phyloP scores from a whole-genome alignment of 35 echinoderm and acorn worm genomes.

The Lytechinus variegatus region DNA sequence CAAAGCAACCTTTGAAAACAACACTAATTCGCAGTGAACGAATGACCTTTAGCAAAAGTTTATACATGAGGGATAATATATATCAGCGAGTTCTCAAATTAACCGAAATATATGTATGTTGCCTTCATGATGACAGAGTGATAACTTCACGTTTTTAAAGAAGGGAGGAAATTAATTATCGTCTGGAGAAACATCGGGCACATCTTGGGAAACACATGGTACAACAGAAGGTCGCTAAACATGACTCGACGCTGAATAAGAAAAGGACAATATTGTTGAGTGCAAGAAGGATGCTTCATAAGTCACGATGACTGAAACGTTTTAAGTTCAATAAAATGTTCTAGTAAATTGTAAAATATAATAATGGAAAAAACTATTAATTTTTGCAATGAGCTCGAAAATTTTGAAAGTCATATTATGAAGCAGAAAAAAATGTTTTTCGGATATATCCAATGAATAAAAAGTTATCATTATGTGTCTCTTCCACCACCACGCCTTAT shows the following conservation, averaged over 20 bases:
- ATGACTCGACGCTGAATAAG: background rate
- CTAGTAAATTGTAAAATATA: no score
- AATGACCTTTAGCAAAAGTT: background rate
- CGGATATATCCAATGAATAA: no score
- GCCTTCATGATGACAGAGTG: background rate
- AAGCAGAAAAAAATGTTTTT: no score
- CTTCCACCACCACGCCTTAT: no score
- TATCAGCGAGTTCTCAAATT: background rate
- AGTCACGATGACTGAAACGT: background rate
- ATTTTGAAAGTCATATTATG: no score
- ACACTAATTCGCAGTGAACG: background rate
- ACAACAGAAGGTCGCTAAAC: background rate
- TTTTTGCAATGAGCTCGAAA: no score
- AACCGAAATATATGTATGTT: background rate
- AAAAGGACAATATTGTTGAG: background rate
- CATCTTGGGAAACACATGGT: background rate
- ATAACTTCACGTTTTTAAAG: background rate
- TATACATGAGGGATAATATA: background rate
- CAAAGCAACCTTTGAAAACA: background rate
- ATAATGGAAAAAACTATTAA: no score
- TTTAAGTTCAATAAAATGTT: no score
- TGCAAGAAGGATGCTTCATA: background rate
- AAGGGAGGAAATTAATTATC: background rate
- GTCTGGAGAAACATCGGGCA: background rate
- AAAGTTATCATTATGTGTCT: no score